A percentile compares a stretch with the other conserved stretches of the same genome.
Evolutionary conservation across 2,797 vertebrate genomes (phyloP).

Genomic region (Threskiornis aethiopicus): DNA sequence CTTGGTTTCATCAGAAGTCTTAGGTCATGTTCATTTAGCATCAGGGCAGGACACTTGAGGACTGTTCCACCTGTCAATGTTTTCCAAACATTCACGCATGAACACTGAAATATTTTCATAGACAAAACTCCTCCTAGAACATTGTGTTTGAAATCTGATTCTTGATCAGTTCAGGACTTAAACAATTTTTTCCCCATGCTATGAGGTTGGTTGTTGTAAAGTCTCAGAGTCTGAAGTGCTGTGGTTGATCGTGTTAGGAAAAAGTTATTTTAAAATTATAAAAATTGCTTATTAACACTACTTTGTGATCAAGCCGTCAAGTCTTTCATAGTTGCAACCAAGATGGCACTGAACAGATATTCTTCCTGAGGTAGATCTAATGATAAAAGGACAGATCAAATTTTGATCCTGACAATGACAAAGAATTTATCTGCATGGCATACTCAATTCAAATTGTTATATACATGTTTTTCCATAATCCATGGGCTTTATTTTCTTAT

Average conservation of each 20-base stretch:
- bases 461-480: neutral
- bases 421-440: neutral
- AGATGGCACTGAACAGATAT: neutral
- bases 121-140: neutral
- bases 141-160: neutral
- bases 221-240: neutral
- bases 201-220: neutral
- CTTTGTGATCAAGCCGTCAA: neutral
- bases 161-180: neutral
- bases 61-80: neutral
- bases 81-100: neutral
- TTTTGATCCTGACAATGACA: neutral
- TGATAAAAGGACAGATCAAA: neutral
- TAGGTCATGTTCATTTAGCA: neutral
- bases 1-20: slow-evolving; percentile 41
- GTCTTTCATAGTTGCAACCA: neutral
- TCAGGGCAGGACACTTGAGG: neutral
- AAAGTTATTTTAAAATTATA: neutral
- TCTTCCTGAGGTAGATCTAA: neutral
- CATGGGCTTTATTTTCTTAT: neutral
- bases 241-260: neutral
- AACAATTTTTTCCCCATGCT: neutral
- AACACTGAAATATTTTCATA: neutral
- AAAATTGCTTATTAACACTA: neutral
- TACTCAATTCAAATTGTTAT: neutral